Percentiles rank a stretch among this genome's conserved stretches.
Conservation (phyloP, 2,113 vertebrate genomes). For the Oxygymnocypris stewartii region DNA sequence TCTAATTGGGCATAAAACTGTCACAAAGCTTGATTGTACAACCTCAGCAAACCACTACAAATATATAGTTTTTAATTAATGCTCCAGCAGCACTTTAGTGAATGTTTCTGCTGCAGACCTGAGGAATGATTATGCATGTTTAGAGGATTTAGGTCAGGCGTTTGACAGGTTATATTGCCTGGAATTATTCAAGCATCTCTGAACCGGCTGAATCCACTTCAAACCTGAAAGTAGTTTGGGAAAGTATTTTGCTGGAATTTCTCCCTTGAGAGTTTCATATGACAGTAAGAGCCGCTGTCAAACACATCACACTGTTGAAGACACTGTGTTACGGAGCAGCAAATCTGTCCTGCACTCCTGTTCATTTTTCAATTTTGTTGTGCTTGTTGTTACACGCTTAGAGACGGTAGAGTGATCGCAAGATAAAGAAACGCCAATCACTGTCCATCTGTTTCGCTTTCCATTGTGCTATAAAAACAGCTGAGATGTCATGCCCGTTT, state of each 20-base stretch:
- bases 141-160: background rate
- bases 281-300: constrained; percentile 19
- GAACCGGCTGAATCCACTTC: constrained; percentile 1
- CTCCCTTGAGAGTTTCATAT: constrained; percentile 18
- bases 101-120: background rate
- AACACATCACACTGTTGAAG: background rate
- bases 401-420: background rate
- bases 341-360: constrained; percentile 13
- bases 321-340: constrained; percentile 5
- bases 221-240: background rate
- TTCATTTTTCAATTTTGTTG: constrained; percentile 35
- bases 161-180: background rate
- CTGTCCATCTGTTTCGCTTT: background rate
- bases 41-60: background rate
- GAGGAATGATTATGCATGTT: background rate
- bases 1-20: background rate
- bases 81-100: background rate
- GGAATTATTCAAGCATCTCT: background rate
- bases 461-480: background rate
- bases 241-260: background rate
- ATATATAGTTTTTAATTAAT: background rate
- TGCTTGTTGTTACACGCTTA: constrained; percentile 22
- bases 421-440: constrained; percentile 42
- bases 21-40: background rate
- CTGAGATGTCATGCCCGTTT: constrained; percentile 9